A percentile compares a stretch with the other conserved stretches of the same genome.
These are phyloP conservation scores for Cataglyphis rosenhaueri DNA, from an alignment of 2,888 invertebrate genomes.

Conservation along the genomic window DNA sequence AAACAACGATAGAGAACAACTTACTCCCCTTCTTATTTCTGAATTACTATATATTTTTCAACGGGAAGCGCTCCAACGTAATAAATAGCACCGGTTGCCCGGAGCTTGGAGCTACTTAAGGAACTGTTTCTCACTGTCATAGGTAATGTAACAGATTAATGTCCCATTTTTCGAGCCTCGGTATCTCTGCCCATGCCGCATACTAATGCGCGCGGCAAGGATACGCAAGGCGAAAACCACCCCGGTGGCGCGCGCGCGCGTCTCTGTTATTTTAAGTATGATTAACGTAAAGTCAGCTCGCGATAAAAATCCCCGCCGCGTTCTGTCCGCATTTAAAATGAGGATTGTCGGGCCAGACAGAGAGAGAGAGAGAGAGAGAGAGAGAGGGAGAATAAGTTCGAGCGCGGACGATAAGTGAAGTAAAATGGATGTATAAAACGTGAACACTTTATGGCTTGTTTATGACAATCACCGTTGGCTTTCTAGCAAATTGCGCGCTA, in stretches of 20 bases:
- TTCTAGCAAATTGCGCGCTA: conserved; percentile 42
- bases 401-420: conserved; percentile 42
- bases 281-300: conserved; percentile 64
- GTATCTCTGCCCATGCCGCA: conserved; percentile 71
- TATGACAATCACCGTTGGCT: conserved; percentile 46
- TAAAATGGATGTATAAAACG: conserved; percentile 54
- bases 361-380: neutral
- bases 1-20: conserved; percentile 33
- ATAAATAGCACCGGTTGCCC: conserved; percentile 73
- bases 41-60: conserved; percentile 71
- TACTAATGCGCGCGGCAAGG: conserved; percentile 69
- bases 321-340: conserved; percentile 24
- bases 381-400: neutral
- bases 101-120: conserved; percentile 72
- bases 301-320: conserved; percentile 59
- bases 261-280: conserved; percentile 66
- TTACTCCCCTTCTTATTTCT: conserved; percentile 53
- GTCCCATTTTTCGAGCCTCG: conserved; percentile 75
- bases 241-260: conserved; percentile 40
- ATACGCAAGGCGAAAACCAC: conserved; percentile 64
- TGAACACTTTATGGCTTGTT: conserved; percentile 50
- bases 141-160: conserved; percentile 76
- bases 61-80: conserved; percentile 52
- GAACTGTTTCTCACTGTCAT: conserved; percentile 74
- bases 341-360: conserved; percentile 8